Evolutionary conservation across 2,888 invertebrate species (phyloP).

Genomic region (Synergus umbraculus): DNA sequence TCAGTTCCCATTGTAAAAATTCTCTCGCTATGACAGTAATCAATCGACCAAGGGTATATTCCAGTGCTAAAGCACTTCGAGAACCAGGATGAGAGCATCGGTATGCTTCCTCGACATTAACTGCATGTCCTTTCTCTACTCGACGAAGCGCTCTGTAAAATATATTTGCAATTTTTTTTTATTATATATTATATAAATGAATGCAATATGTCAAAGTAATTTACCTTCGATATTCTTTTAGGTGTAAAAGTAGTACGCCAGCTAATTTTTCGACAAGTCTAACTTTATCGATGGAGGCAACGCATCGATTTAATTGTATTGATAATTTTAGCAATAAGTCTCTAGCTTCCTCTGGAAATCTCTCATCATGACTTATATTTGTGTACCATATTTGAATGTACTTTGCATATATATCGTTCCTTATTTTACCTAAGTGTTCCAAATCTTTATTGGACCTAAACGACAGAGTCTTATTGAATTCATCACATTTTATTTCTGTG

Average conservation of each 20-base stretch:
- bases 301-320: constrained; percentile 73
- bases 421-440: constrained; percentile 67
- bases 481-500: constrained; percentile 34
- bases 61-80: constrained; percentile 74
- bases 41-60: constrained; percentile 81
- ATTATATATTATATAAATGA: constrained; percentile 8
- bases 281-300: constrained; percentile 75
- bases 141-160: constrained; percentile 65
- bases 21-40: constrained; percentile 81
- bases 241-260: constrained; percentile 80
- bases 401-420: constrained; percentile 77
- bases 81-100: constrained; percentile 71
- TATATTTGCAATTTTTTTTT: constrained; percentile 8
- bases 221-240: constrained; percentile 82
- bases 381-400: constrained; percentile 79
- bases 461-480: constrained; percentile 37
- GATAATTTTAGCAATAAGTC: constrained; percentile 76
- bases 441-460: constrained; percentile 37
- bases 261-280: constrained; percentile 76
- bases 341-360: constrained; percentile 77
- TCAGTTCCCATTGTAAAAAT: constrained; percentile 83
- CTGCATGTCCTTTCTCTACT: constrained; percentile 66
- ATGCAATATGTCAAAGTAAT: not conserved
- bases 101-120: constrained; percentile 69
- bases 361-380: constrained; percentile 77